Evolutionary conservation across 2,888 invertebrate species (phyloP).

Genomic region (Alviniconcha strummeri): DNA sequence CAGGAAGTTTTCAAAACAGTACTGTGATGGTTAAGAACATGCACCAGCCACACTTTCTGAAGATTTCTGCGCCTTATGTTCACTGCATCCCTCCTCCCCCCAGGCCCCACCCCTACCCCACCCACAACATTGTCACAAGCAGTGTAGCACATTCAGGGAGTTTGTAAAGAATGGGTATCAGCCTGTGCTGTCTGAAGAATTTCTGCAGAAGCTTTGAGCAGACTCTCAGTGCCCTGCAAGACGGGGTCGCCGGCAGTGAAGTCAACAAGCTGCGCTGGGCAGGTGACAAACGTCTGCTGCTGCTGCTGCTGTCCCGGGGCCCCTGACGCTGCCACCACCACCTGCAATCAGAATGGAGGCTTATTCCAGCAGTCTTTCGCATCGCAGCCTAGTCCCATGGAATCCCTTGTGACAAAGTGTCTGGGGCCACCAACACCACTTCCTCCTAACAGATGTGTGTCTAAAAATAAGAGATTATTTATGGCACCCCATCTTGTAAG

Average conservation of each 20-base stretch:
- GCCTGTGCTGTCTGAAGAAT: conserved; percentile 23
- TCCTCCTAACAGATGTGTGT: too few species aligned
- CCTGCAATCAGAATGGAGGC: neutral
- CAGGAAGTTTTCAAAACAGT: too few species aligned
- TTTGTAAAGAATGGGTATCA: neutral
- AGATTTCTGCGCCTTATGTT: too few species aligned
- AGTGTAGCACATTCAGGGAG: neutral
- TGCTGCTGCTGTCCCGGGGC: conserved; percentile 30
- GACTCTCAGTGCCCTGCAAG: conserved; percentile 55
- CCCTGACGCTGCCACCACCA: conserved; percentile 29
- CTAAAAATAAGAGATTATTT: too few species aligned
- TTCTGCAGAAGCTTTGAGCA: conserved; percentile 53
- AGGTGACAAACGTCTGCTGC: conserved; percentile 43
- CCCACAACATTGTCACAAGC: neutral
- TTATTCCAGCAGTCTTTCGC: conserved; percentile 3
- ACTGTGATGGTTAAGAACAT: too few species aligned
- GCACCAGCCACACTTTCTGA: too few species aligned
- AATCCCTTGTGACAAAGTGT: neutral
- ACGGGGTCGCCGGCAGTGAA: conserved; percentile 51
- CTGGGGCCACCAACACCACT: too few species aligned
- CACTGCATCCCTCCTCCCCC: too few species aligned
- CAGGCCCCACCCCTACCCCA: neutral
- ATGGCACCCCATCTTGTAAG: too few species aligned
- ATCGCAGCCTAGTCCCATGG: conserved; percentile 27
- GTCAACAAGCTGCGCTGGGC: conserved; percentile 50